Evolutionary conservation across 2,113 vertebrate species (phyloP).

Genomic region (Leucosticte australis): DNA sequence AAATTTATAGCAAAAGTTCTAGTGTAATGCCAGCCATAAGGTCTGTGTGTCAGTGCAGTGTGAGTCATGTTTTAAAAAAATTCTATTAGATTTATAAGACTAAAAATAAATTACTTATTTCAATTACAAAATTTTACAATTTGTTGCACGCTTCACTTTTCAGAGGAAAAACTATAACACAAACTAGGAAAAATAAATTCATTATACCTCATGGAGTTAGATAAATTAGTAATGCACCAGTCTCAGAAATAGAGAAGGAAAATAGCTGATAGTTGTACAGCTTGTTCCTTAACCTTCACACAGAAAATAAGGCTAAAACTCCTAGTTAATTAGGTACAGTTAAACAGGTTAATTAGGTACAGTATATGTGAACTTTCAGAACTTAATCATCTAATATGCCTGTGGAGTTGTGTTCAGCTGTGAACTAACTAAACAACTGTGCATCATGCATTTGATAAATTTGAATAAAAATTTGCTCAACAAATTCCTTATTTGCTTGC

Average conservation of each 20-base stretch:
- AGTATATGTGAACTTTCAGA: background rate
- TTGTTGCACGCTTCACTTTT: background rate
- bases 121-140: background rate
- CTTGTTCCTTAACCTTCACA: background rate
- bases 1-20: background rate
- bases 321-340: background rate
- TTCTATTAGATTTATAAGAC: background rate
- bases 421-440: background rate
- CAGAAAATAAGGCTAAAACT: background rate
- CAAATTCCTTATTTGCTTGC: background rate
- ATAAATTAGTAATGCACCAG: background rate
- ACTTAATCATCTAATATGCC: background rate
- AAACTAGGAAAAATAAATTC: background rate
- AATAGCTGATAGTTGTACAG: background rate
- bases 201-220: background rate
- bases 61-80: background rate
- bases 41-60: rapidly evolving
- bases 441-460: background rate
- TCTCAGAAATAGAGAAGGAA: background rate
- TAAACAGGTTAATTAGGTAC: background rate
- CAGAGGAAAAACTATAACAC: background rate
- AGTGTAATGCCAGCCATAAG: background rate
- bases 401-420: background rate
- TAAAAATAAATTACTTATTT: background rate
- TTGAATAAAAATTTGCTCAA: background rate